Percentiles rank a stretch among this genome's conserved stretches.
Conservation (phyloP, 2,888 invertebrate genomes). For the Microlaimidae sp. region DNA sequence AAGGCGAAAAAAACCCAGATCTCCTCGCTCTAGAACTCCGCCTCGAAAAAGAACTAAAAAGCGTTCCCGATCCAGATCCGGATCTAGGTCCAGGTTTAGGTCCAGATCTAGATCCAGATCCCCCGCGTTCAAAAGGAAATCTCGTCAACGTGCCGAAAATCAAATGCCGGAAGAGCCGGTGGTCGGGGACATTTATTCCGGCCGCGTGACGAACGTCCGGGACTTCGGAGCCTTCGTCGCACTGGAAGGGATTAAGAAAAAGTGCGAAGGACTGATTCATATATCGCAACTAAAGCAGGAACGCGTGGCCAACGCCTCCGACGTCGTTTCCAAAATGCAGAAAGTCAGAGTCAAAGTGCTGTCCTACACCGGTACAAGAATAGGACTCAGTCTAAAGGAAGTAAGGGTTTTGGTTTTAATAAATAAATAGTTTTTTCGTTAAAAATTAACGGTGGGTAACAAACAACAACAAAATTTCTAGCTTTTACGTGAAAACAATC, state of each 20-base stretch:
- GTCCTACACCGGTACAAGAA: too few species aligned
- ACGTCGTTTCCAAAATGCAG: conserved; percentile 74
- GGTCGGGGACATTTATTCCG: conserved; percentile 60
- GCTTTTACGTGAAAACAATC: too few species aligned
- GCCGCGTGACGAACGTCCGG: conserved; percentile 82
- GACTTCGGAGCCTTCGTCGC: conserved; percentile 97
- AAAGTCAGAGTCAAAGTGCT: conserved; percentile 55
- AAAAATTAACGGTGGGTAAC: too few species aligned
- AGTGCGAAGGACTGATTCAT: conserved; percentile 87
- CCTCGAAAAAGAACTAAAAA: conserved; percentile 9
- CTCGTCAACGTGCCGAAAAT: conserved; percentile 11
- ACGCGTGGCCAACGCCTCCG: conserved; percentile 76
- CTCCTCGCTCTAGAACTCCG: not conserved
- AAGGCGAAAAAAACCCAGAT: too few species aligned
- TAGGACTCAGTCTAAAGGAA: too few species aligned
- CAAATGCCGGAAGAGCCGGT: conserved; percentile 41
- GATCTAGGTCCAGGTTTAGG: not conserved
- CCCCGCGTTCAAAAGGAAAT: conserved; percentile 13
- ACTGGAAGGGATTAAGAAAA: conserved; percentile 66
- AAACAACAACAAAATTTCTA: too few species aligned
- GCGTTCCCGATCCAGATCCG: conserved; percentile 16
- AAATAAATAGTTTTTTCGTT: too few species aligned
- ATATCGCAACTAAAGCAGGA: conserved; percentile 51
- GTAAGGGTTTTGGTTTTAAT: too few species aligned
- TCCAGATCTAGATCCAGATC: conserved; percentile 12